Evolutionary conservation across 2,888 invertebrate genomes (phyloP), one percentile per base, ranked within the genome.

Genomic region (Operophtera brumata): DNA sequence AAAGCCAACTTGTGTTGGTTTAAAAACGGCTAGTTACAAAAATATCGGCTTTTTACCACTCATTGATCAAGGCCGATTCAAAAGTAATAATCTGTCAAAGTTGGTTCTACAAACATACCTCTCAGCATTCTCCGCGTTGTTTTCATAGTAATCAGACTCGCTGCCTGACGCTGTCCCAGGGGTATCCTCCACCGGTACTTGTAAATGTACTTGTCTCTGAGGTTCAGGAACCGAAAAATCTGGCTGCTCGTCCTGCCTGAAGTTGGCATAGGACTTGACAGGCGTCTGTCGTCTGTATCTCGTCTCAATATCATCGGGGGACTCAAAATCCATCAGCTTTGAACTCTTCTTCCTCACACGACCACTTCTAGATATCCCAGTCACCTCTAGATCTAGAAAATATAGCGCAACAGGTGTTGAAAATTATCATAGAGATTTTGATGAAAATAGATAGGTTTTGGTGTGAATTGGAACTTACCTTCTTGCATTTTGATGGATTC

Each of bases 261-360:
- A 73, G 2, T 71, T 74, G 0, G 73, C 63, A 14, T 74, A 84
- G 0, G 81, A 64, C 59, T 87, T 90, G 4, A 80, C 71, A 0
- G 85, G 84, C 0, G 85, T 82, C 55, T 90, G 82, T 67, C 84
- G 76, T 0, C 84, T 71, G 65, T 90, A 92, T 52, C 91, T 91
- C 20, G 92, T 91, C 62, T 95, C 96, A 46, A 95, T 93, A 73
- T 96, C 97, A 77, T 97, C 98, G 0, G 96, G 95, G 0, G 96
- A 96, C 78, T 96, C 96, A 86, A 97, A 98, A 81, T 97, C 98
- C 85, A 96, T 93, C 39, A 99, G 90, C 79, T 98, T 97, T 0
- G 97, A 97, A 12, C 97, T 98, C 84, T 98, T 98, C 88, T 98
- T 98, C 50, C 98, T 91, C 0, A 98, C 96, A 53, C 97, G 91